Conservation (phyloP, 2,888 invertebrate genomes). For the Trichopoda pennipes region DNA sequence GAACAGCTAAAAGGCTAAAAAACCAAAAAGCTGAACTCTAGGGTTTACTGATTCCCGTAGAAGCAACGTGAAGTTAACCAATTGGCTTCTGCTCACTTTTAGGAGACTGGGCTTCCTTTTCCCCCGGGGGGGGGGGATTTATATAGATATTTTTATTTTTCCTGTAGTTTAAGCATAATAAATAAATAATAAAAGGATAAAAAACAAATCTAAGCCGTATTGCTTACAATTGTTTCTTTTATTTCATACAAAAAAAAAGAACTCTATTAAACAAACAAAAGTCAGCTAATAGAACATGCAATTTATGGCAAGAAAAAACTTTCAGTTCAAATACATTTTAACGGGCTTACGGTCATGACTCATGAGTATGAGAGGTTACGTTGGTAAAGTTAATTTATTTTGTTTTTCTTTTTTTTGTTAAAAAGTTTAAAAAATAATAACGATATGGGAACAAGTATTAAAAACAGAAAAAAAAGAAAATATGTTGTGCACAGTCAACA, state of each 20-base stretch:
- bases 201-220: conserved; percentile 17
- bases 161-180: no score
- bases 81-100: no score
- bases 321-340: neutral
- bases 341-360: neutral
- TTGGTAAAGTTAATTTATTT: conserved; percentile 28
- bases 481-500: conserved; percentile 17
- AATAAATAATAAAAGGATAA: neutral
- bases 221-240: neutral
- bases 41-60: no score
- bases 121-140: neutral
- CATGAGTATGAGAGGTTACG: neutral
- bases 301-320: neutral
- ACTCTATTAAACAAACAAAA: conserved; percentile 36
- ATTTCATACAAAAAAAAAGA: neutral
- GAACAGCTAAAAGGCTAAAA: no score
- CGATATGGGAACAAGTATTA: conserved; percentile 1
- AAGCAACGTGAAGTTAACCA: no score
- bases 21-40: no score
- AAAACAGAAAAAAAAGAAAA: neutral
- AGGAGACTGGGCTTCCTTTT: no score
- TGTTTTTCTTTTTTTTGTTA: conserved; percentile 18
- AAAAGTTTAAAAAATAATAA: conserved; percentile 12
- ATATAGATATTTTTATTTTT: neutral
- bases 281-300: conserved; percentile 8